phyloP scores from a whole-genome alignment of 2,888 invertebrate genomes.

The Acleris holmiana region DNA sequence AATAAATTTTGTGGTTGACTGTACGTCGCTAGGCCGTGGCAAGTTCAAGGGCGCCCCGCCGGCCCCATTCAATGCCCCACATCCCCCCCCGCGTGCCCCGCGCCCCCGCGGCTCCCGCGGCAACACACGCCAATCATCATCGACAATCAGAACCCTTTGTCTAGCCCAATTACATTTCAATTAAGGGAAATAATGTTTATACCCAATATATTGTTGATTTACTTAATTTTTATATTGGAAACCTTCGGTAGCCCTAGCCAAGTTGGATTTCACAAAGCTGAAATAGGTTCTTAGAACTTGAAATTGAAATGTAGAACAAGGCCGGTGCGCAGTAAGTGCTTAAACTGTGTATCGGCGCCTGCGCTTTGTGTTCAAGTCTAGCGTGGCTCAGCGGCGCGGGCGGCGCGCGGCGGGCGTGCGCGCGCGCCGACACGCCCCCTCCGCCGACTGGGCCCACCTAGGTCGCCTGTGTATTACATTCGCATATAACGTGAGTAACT shows the following conservation, averaged over 20 bases:
- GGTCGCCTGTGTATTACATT: too few relatives aligned
- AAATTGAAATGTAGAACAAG: too few relatives aligned
- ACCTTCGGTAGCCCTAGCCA: too few relatives aligned
- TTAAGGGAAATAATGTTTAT: constrained; percentile 9
- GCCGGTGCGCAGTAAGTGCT: background rate
- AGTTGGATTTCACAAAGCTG: too few relatives aligned
- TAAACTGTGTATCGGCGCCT: too few relatives aligned
- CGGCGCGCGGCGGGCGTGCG: constrained; percentile 7
- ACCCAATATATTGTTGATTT: background rate
- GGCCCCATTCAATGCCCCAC: constrained; percentile 31
- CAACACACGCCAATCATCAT: constrained; percentile 18
- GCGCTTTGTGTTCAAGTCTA: too few relatives aligned
- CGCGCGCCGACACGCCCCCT: constrained; percentile 13
- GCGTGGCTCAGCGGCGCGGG: constrained; percentile 1
- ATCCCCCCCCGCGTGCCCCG: constrained; percentile 25
- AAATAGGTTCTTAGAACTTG: too few relatives aligned
- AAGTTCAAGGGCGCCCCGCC: constrained; percentile 47
- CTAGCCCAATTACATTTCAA: constrained; percentile 17
- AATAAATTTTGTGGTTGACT: too few relatives aligned
- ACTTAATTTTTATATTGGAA: too few relatives aligned
- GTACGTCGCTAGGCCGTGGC: constrained; percentile 23
- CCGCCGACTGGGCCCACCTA: background rate
- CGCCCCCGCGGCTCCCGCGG: background rate
- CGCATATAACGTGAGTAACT: too few relatives aligned
- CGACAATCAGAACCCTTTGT: constrained; percentile 30